These are phyloP conservation scores for Micoletzkya japonica DNA, from an alignment of 2,888 invertebrate species.

Conservation along the genomic window DNA sequence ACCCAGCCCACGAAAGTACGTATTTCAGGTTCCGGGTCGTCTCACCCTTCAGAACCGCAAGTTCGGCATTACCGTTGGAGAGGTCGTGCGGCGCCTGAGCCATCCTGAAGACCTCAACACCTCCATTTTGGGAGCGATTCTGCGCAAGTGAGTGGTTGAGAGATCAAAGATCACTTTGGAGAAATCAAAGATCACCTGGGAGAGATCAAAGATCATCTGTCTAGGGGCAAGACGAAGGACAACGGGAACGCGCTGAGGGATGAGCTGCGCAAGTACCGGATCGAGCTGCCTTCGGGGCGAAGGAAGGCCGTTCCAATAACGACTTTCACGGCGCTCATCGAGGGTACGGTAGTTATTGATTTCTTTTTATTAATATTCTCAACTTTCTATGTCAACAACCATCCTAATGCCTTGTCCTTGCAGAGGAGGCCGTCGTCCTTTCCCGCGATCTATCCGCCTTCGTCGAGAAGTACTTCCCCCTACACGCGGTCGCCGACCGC, in stretches of 20 bases:
- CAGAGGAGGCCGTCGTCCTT: constrained; percentile 21
- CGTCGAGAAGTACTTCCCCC: neutral
- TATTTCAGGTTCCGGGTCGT: constrained; percentile 21
- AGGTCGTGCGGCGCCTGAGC: neutral
- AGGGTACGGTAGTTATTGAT: neutral
- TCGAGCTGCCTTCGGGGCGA: constrained; percentile 8
- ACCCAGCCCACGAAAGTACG: too few species aligned
- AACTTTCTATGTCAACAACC: too few species aligned
- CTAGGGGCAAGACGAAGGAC: constrained; percentile 23
- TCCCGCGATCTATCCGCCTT: neutral
- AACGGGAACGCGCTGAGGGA: neutral
- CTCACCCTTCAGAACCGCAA: constrained; percentile 13
- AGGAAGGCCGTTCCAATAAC: neutral
- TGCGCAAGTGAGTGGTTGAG: constrained; percentile 24
- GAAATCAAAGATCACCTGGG: too few species aligned
- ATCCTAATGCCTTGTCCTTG: too few species aligned
- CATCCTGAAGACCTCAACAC: constrained; percentile 16
- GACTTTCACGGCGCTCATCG: constrained; percentile 5
- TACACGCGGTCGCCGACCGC: neutral
- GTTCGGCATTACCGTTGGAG: constrained; percentile 22
- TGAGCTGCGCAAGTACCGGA: neutral
- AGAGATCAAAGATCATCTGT: neutral
- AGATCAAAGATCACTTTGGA: too few species aligned
- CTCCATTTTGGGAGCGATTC: constrained; percentile 11
- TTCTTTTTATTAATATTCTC: too few species aligned